Evolutionary conservation across 2,113 vertebrate species (phyloP).

Genomic region (Puma concolor): DNA sequence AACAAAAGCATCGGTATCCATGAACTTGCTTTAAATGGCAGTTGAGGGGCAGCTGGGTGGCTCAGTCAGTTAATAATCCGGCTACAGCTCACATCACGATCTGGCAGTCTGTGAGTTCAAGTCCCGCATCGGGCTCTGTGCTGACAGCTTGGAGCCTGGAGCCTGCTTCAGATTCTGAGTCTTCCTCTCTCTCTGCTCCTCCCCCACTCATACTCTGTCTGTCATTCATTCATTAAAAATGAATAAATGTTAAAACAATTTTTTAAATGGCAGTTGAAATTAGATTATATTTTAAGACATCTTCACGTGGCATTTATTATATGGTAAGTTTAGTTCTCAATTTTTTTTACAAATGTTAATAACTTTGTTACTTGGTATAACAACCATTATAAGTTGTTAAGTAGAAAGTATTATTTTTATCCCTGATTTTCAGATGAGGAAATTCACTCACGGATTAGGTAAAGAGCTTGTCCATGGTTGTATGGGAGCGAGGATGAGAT

Average conservation of each 20-base stretch:
- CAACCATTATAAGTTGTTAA: neutral
- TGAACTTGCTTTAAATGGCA: neutral
- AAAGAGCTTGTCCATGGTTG: neutral
- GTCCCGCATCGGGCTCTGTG: too few species aligned
- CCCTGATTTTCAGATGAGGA: neutral
- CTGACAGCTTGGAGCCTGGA: too few species aligned
- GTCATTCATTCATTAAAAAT: too few species aligned
- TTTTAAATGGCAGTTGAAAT: neutral
- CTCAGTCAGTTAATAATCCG: too few species aligned
- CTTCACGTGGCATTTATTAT: neutral
- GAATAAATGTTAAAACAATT: too few species aligned
- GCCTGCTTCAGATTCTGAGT: too few species aligned
- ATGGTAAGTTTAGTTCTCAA: neutral
- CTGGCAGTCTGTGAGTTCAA: too few species aligned
- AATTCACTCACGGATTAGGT: neutral
- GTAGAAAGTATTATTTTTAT: neutral
- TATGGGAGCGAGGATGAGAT: neutral
- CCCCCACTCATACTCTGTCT: too few species aligned
- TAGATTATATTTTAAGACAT: neutral
- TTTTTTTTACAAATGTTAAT: neutral
- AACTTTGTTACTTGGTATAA: neutral
- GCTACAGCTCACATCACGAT: too few species aligned
- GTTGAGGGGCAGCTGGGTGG: neutral
- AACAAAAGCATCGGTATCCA: neutral
- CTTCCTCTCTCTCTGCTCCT: too few species aligned